Evolutionary conservation across 2,888 invertebrate species (phyloP), one percentile per base, ranked within the genome.

Genomic region (Lasioglossum figueresi): DNA sequence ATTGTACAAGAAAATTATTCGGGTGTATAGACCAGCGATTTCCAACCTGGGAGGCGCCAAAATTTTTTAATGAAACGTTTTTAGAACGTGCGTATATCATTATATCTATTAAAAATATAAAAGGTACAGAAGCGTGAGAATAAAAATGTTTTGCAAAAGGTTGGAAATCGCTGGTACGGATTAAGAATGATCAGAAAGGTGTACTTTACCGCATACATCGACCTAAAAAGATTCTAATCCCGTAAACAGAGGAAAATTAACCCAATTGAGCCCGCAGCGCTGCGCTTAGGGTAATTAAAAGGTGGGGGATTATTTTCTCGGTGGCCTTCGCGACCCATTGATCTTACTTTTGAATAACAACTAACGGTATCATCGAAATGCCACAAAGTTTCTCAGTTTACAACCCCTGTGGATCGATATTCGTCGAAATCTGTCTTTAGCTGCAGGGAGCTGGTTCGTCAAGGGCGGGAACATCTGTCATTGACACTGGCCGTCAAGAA

Each of bases 381-480:
- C n/a, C 34, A 34, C 19, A 31, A 43, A 45, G 31, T 45, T 31
- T 48, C 63, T 37, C 27, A 31, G 8, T 19, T 37, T 14, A 23
- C 23, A n/a, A 66, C 14, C 27, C 3, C 19, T 4, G 52, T 19
- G 31, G 27, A 80, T 80, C 34, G 56, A 77, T 80, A 34, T 45
- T 34, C 23, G 43, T 59, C 14, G 27, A 70, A 48, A 34, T 59
- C 37, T 56, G 74, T 31, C 74, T 70, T 80, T 70, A 82, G 37
- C 56, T 27, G 16, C 27, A 27, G 52, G 43, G 43, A 80, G 37
- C 8, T 23, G 23, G 52, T 37, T 27, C 52, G n/a, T 79, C 80
- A 75, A 80, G 80, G 82, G 37, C 56, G 43, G n/a, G 52, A 66
- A 70, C 68, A 66, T 77, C 77, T 73, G 77, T 82, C 83, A 77